Conservation (phyloP, 2,888 invertebrate genomes). For the Cyrtodaria siliqua region DNA sequence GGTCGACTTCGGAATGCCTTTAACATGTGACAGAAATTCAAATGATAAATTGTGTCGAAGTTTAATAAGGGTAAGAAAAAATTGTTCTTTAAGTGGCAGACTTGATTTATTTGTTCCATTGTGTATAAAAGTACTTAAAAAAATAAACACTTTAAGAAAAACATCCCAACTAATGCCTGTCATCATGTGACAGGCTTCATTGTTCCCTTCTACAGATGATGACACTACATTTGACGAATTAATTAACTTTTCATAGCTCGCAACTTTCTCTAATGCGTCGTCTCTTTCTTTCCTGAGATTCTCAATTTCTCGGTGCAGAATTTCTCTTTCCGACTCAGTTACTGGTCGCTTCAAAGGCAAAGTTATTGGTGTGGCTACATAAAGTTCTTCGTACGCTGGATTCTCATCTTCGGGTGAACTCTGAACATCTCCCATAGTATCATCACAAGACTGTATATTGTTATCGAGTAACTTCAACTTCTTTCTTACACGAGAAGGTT, state of each 20-base stretch:
- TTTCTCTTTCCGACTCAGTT: background rate
- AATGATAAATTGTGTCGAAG: conserved; percentile 42
- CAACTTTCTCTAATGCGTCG: background rate
- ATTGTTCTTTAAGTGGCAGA: conserved; percentile 14
- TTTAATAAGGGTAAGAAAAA: conserved; percentile 50
- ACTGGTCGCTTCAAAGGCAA: background rate
- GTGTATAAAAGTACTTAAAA: conserved; percentile 12
- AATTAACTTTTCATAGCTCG: background rate
- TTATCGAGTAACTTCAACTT: no score
- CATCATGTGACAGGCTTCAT: conserved; percentile 23
- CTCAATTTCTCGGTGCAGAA: background rate
- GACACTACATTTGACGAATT: background rate
- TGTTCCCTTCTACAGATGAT: conserved; percentile 22
- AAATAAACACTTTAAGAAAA: conserved; percentile 17
- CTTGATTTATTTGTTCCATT: background rate
- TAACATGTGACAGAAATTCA: conserved; percentile 28
- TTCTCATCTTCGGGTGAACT: no score
- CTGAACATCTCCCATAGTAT: no score
- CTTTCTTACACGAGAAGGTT: no score
- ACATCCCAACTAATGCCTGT: conserved; percentile 33
- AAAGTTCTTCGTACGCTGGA: no score
- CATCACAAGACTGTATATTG: no score
- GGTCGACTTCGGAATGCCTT: conserved; percentile 31
- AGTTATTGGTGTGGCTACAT: background rate
- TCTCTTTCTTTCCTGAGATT: conserved; percentile 1